Evolutionary conservation across 2,113 vertebrate species (phyloP).

Genomic region (Emydura subglobosa): DNA sequence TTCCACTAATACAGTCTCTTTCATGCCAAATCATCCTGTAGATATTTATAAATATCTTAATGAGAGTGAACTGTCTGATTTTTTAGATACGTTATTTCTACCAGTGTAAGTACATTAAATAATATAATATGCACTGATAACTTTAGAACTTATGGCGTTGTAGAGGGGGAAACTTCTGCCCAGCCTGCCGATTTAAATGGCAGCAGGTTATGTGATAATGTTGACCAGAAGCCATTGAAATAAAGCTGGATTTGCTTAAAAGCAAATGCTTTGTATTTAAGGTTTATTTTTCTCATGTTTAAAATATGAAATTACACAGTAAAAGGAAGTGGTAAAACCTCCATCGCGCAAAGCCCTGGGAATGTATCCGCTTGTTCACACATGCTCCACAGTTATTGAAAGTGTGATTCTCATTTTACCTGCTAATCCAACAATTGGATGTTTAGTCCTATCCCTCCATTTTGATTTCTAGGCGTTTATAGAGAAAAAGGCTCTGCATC

Average conservation of each 20-base stretch:
- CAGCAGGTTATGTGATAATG: constrained; percentile 49
- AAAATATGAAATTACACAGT: constrained; percentile 79
- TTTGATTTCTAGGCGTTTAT: constrained; percentile 72
- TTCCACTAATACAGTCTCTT: not conserved
- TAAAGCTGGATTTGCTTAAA: constrained; percentile 78
- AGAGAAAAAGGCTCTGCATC: constrained; percentile 31
- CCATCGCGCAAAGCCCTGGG: constrained; percentile 68
- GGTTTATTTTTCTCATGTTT: constrained; percentile 76
- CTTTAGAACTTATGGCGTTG: not conserved
- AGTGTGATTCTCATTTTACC: constrained; percentile 80
- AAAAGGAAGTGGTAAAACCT: constrained; percentile 80
- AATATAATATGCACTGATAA: constrained; percentile 1
- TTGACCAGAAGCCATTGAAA: constrained; percentile 67
- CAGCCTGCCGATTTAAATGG: constrained; percentile 10
- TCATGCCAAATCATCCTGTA: not conserved
- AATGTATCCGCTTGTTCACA: constrained; percentile 74
- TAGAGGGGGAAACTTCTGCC: constrained; percentile 1
- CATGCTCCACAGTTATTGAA: constrained; percentile 70
- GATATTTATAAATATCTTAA: constrained; percentile 5
- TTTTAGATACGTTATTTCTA: constrained; percentile 1
- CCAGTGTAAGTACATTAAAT: not conserved
- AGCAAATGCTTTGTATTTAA: constrained; percentile 74
- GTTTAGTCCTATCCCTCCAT: constrained; percentile 61
- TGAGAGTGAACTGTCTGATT: not conserved
- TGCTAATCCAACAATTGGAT: constrained; percentile 78